A percentile compares a stretch with the other conserved stretches of the same genome.
Evolutionary conservation across 2,888 invertebrate species (phyloP).

Genomic region (Gordius sp.): DNA sequence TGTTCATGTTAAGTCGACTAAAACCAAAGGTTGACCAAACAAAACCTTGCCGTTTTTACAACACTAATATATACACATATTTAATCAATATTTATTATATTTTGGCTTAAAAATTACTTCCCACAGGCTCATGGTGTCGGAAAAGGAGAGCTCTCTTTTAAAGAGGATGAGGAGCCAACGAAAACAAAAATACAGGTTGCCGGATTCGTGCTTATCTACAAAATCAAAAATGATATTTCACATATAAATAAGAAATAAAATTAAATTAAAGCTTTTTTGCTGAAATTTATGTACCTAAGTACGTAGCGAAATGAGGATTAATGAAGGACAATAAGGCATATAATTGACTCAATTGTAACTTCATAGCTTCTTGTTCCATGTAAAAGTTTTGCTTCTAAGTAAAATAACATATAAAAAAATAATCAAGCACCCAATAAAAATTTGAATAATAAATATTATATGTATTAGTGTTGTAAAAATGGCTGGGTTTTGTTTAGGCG

Average conservation of each 20-base stretch:
- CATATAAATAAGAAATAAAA: not conserved
- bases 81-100: not conserved
- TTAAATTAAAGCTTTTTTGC: not conserved
- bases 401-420: constrained; percentile 22
- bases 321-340: constrained; percentile 51
- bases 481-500: too few species aligned
- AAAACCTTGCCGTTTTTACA: too few species aligned
- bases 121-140: constrained; percentile 66
- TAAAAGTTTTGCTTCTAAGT: constrained; percentile 62
- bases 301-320: constrained; percentile 55
- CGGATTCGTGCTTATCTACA: constrained; percentile 50
- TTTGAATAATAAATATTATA: not conserved
- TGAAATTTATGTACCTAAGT: constrained; percentile 36
- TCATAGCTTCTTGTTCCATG: constrained; percentile 85
- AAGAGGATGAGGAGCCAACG: constrained; percentile 85
- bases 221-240: not conserved
- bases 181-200: constrained; percentile 95
- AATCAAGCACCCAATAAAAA: constrained; percentile 17
- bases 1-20: too few species aligned
- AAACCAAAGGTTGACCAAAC: too few species aligned
- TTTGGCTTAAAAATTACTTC: constrained; percentile 40
- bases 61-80: not conserved
- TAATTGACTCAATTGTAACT: constrained; percentile 57
- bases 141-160: constrained; percentile 63
- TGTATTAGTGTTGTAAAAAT: too few species aligned